Conservation (phyloP, 2,797 vertebrate genomes). For the Prionace glauca region DNA sequence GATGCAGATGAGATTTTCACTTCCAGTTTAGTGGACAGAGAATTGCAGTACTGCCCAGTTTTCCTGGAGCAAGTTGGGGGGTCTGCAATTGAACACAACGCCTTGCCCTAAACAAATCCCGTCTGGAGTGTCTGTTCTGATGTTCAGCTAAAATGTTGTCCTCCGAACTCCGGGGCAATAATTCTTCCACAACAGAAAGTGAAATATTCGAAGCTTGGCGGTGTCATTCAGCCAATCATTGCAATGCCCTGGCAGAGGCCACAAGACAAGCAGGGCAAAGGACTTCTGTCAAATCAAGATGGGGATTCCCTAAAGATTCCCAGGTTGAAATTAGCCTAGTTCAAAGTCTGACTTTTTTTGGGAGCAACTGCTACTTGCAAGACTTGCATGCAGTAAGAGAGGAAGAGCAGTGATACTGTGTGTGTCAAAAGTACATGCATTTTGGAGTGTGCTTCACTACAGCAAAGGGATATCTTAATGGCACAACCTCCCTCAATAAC, state of each 20-base stretch:
- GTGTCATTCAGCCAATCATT: not conserved
- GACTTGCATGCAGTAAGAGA: not conserved
- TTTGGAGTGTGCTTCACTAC: not conserved
- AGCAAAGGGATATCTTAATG: not conserved
- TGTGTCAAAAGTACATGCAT: not conserved
- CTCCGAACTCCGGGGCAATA: constrained; percentile 8
- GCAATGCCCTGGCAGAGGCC: not conserved
- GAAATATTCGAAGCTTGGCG: not conserved
- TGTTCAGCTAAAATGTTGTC: not conserved
- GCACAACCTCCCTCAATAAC: not conserved
- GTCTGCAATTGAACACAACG: not conserved
- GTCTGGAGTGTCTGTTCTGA: not conserved
- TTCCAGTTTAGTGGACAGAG: not conserved
- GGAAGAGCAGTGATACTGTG: not conserved
- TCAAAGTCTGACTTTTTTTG: not conserved
- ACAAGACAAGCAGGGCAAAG: not conserved
- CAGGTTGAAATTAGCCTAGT: not conserved
- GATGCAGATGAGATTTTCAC: not conserved
- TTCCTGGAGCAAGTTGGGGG: not conserved
- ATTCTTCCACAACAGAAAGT: not conserved
- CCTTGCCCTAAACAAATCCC: not conserved
- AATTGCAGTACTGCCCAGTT: not conserved
- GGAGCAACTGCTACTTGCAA: not conserved
- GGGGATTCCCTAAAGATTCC: not conserved
- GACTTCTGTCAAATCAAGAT: not conserved